Conservation (phyloP, 2,888 invertebrate genomes). For the Schrankia costaestrigalis region DNA sequence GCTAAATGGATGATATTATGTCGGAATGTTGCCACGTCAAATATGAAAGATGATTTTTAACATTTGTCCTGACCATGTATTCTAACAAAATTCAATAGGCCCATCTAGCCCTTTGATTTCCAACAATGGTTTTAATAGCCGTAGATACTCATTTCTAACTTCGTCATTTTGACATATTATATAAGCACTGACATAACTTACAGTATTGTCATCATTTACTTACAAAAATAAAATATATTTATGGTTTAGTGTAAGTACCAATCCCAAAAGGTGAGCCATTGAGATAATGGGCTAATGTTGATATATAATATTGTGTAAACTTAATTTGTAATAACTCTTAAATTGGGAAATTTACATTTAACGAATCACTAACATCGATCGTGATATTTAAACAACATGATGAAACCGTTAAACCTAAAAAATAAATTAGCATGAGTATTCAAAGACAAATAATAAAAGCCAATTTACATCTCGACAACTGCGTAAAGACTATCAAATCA, state of each 20-base stretch:
- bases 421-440: conserved; percentile 65
- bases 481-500: conserved; percentile 73
- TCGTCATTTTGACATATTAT: conserved; percentile 37
- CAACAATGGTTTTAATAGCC: conserved; percentile 44
- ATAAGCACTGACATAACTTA: conserved; percentile 27
- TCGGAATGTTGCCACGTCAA: conserved; percentile 57
- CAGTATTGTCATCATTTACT: conserved; percentile 7
- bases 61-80: conserved; percentile 55
- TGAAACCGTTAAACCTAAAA: conserved; percentile 75
- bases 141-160: conserved; percentile 28
- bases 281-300: too few species aligned
- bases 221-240: conserved; percentile 10
- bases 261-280: conserved; percentile 20
- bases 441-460: conserved; percentile 73
- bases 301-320: conserved; percentile 36
- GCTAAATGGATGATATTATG: conserved; percentile 69
- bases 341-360: conserved; percentile 40
- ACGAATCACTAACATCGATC: conserved; percentile 43
- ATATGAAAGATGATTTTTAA: conserved; percentile 64
- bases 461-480: conserved; percentile 66
- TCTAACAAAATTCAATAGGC: conserved; percentile 49
- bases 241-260: conserved; percentile 12
- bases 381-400: conserved; percentile 69
- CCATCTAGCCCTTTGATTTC: conserved; percentile 39
- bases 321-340: conserved; percentile 31